These are phyloP conservation scores for Hydroisotoma schaefferi DNA, from an alignment of 2,888 invertebrate species.

Conservation along the genomic window DNA sequence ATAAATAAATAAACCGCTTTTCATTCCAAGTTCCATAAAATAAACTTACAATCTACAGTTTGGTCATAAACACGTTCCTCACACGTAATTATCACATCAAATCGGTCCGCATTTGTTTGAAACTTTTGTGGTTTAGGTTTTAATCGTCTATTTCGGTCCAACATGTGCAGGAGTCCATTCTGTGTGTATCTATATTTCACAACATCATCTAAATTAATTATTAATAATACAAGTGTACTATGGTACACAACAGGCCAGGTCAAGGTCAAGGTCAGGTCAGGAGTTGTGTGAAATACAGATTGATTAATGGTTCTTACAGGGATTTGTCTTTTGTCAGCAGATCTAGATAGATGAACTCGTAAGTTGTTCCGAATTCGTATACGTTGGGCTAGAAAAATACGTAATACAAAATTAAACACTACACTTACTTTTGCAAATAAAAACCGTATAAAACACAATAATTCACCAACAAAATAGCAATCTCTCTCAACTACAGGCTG, in stretches of 20 bases:
- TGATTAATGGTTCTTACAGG: slow-evolving; percentile 60
- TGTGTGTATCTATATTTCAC: slow-evolving; percentile 84
- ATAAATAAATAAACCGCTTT: neutral
- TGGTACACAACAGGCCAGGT: too few species aligned
- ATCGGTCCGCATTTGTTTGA: slow-evolving; percentile 80
- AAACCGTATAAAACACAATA: neutral
- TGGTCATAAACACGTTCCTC: slow-evolving; percentile 99
- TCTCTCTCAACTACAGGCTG: slow-evolving; percentile 58
- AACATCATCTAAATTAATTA: too few species aligned
- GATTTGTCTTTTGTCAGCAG: slow-evolving; percentile 82
- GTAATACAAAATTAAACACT: neutral
- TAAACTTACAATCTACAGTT: slow-evolving; percentile 76
- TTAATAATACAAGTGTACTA: too few species aligned
- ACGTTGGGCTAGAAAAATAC: slow-evolving; percentile 68
- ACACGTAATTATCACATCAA: slow-evolving; percentile 93
- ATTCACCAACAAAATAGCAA: neutral
- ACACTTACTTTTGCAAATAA: neutral
- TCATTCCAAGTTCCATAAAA: neutral
- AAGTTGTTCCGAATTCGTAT: slow-evolving; percentile 93
- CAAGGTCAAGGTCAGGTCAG: neutral
- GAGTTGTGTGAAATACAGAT: neutral
- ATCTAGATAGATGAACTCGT: slow-evolving; percentile 94
- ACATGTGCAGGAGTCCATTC: slow-evolving; percentile 95
- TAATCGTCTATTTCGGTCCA: slow-evolving; percentile 93
- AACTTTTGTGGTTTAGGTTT: slow-evolving; percentile 92